Percentiles rank a stretch among this genome's conserved stretches.
These are phyloP conservation scores for Steatornis caripensis DNA, from an alignment of 2,113 vertebrate genomes.

Conservation along the genomic window DNA sequence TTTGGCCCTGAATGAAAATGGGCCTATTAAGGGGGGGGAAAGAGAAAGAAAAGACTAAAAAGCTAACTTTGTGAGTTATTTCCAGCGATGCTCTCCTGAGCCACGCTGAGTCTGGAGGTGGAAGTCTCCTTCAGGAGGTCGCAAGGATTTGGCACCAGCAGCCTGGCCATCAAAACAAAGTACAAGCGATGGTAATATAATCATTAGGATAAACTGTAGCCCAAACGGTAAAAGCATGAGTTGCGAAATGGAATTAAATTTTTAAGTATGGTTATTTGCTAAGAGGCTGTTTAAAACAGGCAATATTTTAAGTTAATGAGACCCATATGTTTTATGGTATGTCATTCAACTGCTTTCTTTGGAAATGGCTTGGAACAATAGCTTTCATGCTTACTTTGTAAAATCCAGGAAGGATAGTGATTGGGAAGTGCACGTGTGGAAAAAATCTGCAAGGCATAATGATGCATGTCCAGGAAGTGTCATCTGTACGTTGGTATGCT, in stretches of 20 bases:
- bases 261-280: constrained; percentile 60
- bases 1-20: constrained; percentile 56
- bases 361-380: constrained; percentile 63
- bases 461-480: not conserved
- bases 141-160: not conserved
- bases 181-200: constrained; percentile 4
- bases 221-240: constrained; percentile 36
- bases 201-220: constrained; percentile 46
- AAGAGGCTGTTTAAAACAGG: constrained; percentile 51
- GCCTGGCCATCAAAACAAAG: constrained; percentile 38
- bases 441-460: not conserved
- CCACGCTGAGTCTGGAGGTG: not conserved
- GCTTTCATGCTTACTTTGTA: constrained; percentile 52
- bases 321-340: constrained; percentile 54
- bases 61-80: constrained; percentile 26
- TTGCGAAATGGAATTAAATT: constrained; percentile 55
- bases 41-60: not conserved
- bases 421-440: not conserved
- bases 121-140: constrained; percentile 61
- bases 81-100: not conserved
- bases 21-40: not conserved
- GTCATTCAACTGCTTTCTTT: constrained; percentile 49
- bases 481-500: not conserved
- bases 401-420: constrained; percentile 15
- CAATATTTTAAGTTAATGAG: constrained; percentile 60